Percentiles rank a stretch among this genome's conserved stretches.
Conservation (phyloP, 2,113 vertebrate species). For the Tragelaphus strepsiceros region DNA sequence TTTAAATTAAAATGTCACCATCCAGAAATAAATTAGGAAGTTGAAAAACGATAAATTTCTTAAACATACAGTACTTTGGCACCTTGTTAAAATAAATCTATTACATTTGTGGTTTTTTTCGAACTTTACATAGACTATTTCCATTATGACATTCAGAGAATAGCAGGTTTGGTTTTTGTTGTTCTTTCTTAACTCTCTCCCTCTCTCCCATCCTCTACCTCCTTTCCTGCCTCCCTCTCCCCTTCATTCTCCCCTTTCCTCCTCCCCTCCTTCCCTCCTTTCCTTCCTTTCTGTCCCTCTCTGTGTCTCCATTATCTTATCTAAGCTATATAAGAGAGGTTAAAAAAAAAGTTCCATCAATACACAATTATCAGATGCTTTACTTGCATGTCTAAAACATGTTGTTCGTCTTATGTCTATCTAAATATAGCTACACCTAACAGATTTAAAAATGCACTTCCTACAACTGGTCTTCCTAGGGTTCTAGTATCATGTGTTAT, state of each 20-base stretch:
- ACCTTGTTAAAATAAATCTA: constrained; percentile 72
- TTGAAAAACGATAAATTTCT: constrained; percentile 77
- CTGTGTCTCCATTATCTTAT: neutral
- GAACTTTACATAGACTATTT: constrained; percentile 69
- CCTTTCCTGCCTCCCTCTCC: accelerated
- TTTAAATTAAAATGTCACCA: constrained; percentile 85
- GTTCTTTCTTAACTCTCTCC: neutral
- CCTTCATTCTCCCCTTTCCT: neutral
- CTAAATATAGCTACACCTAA: constrained; percentile 20
- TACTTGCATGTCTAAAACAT: neutral
- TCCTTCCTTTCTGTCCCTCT: neutral
- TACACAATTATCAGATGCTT: neutral
- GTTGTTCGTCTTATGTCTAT: neutral
- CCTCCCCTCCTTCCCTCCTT: accelerated
- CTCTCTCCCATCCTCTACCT: too few relatives aligned
- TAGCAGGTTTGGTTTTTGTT: neutral
- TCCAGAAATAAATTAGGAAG: constrained; percentile 84
- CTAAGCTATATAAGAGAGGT: neutral
- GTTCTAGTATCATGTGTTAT: neutral
- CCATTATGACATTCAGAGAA: constrained; percentile 68
- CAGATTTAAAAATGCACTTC: neutral
- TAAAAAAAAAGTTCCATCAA: neutral
- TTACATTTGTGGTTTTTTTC: constrained; percentile 67
- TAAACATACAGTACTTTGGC: constrained; percentile 73
- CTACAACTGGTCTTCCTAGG: neutral